phyloP scores from a whole-genome alignment of 2,797 vertebrate species.

The Scolopax bukidnonensis region DNA sequence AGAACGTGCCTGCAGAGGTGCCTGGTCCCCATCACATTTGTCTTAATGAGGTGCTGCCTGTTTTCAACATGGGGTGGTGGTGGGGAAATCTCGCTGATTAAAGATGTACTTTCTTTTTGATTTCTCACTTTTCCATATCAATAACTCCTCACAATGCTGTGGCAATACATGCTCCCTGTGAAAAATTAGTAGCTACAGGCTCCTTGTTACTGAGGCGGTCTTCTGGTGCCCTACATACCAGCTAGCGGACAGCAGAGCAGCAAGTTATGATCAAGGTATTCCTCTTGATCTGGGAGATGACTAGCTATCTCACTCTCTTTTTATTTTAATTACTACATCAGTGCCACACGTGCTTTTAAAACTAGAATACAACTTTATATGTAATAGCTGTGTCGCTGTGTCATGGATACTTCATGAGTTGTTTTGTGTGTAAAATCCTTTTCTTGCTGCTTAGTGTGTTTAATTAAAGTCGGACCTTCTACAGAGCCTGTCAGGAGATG shows the following conservation, averaged over 20 bases:
- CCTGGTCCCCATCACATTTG: not conserved
- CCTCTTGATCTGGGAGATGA: not conserved
- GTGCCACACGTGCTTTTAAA: not conserved
- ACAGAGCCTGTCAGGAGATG: not conserved
- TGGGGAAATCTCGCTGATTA: not conserved
- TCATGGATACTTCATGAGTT: not conserved
- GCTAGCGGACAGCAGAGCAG: not conserved
- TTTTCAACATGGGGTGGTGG: not conserved
- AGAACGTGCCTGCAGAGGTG: not conserved
- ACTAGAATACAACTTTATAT: not conserved
- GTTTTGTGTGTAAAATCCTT: not conserved
- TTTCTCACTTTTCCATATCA: slow-evolving; percentile 19
- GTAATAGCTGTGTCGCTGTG: accelerated
- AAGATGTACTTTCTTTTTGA: not conserved
- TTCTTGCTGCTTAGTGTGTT: not conserved
- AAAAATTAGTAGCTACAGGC: slow-evolving; percentile 20
- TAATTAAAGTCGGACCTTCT: not conserved
- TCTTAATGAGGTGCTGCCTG: not conserved
- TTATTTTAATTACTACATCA: not conserved
- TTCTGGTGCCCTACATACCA: not conserved
- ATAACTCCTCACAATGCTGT: not conserved
- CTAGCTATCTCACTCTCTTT: not conserved
- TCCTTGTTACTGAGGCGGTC: not conserved
- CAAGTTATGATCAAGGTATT: not conserved
- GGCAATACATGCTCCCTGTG: not conserved